Percentiles rank a stretch among this genome's conserved stretches.
Evolutionary conservation across 23 tunicate species (phyloP).

Genomic region (Halocynthia roretzi): DNA sequence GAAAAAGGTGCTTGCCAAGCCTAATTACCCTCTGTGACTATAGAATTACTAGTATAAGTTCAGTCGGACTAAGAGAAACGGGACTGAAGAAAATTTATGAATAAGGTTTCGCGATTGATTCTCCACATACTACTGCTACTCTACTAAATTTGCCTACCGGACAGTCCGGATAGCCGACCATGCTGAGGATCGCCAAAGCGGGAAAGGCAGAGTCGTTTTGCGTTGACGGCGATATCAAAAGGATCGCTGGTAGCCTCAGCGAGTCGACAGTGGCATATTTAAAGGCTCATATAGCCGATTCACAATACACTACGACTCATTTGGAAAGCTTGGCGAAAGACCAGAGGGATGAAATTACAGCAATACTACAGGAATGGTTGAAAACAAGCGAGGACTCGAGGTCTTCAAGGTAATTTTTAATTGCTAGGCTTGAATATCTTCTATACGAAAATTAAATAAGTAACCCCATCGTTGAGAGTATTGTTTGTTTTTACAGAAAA

Average conservation of each 20-base stretch:
- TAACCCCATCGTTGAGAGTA: no score
- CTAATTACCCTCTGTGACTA: no score
- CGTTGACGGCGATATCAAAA: slow-evolving; percentile 83
- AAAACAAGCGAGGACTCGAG: slow-evolving; percentile 26
- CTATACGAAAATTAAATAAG: no score
- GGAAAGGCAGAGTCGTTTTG: slow-evolving; percentile 64
- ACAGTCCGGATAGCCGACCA: not conserved
- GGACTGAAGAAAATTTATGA: no score
- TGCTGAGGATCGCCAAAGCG: slow-evolving; percentile 18
- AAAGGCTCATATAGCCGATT: slow-evolving; percentile 54
- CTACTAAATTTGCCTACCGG: no score
- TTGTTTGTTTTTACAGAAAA: not conserved
- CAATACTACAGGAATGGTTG: slow-evolving; percentile 49
- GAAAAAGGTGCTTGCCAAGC: no score
- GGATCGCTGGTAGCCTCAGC: slow-evolving; percentile 29
- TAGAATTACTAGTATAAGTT: no score
- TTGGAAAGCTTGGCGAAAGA: slow-evolving; percentile 27
- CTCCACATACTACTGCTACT: no score
- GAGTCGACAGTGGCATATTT: slow-evolving; percentile 52
- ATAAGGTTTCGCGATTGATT: no score
- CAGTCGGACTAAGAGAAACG: no score
- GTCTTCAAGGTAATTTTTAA: not conserved
- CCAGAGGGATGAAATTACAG: slow-evolving; percentile 21
- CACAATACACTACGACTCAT: slow-evolving; percentile 29
- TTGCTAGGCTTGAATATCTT: no score